Evolutionary conservation across 2,888 invertebrate species (phyloP), one percentile per base, ranked within the genome.

Genomic region (Hemistola chrysoprasaria): DNA sequence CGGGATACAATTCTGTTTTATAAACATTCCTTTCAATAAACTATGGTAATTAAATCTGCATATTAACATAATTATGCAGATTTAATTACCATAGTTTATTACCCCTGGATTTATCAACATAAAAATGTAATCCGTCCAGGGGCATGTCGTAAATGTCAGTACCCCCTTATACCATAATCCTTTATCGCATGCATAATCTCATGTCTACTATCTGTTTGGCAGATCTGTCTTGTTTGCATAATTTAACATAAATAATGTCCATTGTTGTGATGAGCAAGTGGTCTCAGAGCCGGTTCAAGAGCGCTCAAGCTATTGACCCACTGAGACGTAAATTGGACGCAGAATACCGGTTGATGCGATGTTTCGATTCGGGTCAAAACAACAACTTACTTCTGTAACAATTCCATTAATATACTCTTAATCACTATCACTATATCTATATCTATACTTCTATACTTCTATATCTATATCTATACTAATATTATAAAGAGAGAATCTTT

Each of bases 341-440:
- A 3, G 21, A 26, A 33, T 26, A 45, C 43, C 50, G 33, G 34
- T 40, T 48, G 22, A 37, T 32, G 28, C 11, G 22, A 21, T 30
- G 22, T 7, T 8, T 22, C 7, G 8, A 40, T 40, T 16, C 34
- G 25, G 40, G 40, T 30, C 34, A 34, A 22, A 20, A 34, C 8
- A 21, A 16, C 21, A 21, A 4, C 22, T 7, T 22, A 4, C 4
- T 22, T 8, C 20, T 7, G 1, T 3, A 20, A 29, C 29, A 29
- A 29, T 6, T 28, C 16, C n/a, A 16, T 3, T 3, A 16, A 16
- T 16, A 4, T 3, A 16, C 16, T 3, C 4, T 16, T 16, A 16
- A 4, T 16, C 16, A n/a, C n/a, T n/a, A n/a, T n/a, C n/a, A n/a
- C n/a, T n/a, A n/a, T n/a, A n/a, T n/a, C n/a, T n/a, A n/a, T n/a